A percentile compares a stretch with the other conserved stretches of the same genome.
These are phyloP conservation scores for Passerculus sandwichensis DNA, from an alignment of 2,797 vertebrate species.

Conservation along the genomic window DNA sequence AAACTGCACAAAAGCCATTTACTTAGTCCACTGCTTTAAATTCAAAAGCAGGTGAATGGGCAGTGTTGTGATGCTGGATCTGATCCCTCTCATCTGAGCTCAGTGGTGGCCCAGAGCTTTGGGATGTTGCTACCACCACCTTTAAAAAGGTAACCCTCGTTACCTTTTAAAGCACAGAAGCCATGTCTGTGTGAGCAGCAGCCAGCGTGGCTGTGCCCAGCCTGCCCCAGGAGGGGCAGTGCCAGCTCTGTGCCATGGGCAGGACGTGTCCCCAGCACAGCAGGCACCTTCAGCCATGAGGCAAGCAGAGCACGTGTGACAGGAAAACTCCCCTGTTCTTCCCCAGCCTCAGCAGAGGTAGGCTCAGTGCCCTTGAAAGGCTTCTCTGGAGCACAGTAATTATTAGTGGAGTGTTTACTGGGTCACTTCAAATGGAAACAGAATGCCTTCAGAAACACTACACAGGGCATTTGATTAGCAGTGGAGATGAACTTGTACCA, in stretches of 20 bases:
- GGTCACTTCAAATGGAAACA: background rate
- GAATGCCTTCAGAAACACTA: background rate
- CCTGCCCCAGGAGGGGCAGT: background rate
- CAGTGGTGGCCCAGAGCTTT: background rate
- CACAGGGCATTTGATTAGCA: background rate
- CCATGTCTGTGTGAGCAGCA: background rate
- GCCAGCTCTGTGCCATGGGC: background rate
- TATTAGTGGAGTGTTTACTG: background rate
- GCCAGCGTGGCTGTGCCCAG: background rate
- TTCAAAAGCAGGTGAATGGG: background rate
- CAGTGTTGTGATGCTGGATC: background rate
- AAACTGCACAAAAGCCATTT: background rate
- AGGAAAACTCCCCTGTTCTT: background rate
- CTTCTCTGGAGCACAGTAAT: background rate
- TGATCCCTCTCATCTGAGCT: background rate
- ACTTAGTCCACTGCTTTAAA: background rate
- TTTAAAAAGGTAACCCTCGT: background rate
- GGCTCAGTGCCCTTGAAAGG: background rate
- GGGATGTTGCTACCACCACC: background rate
- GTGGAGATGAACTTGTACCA: background rate
- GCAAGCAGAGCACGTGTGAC: background rate
- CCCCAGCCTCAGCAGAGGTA: accelerated
- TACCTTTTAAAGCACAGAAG: accelerated
- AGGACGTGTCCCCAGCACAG: background rate
- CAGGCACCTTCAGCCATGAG: accelerated